phyloP scores from a whole-genome alignment of 2,113 vertebrate genomes.

The Psilopsiagon aymara region DNA sequence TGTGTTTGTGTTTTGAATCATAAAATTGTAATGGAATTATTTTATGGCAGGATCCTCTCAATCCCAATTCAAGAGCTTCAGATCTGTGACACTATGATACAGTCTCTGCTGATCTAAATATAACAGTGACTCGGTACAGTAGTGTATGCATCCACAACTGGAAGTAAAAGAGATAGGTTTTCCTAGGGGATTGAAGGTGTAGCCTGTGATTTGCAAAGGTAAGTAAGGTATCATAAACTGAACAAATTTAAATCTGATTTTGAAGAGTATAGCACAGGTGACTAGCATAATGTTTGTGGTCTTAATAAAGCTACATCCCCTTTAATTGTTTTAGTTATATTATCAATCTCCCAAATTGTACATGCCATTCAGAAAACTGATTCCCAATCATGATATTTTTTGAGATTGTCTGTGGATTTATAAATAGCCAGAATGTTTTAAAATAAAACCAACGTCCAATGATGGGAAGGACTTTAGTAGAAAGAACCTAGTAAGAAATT shows the following conservation, averaged over 20 bases:
- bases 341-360: background rate
- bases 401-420: background rate
- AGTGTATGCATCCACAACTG: background rate
- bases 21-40: constrained; percentile 2
- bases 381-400: background rate
- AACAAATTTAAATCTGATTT: background rate
- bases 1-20: constrained; percentile 15
- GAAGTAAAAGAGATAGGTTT: background rate
- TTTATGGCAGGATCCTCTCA: background rate
- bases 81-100: background rate
- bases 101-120: background rate
- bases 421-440: background rate
- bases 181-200: background rate
- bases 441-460: background rate
- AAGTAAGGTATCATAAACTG: background rate
- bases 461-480: background rate
- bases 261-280: background rate
- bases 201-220: background rate
- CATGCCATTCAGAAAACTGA: background rate
- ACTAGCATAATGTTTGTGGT: background rate
- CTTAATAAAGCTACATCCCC: background rate
- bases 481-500: background rate
- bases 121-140: background rate
- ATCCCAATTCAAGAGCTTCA: background rate
- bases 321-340: background rate